A percentile compares a stretch with the other conserved stretches of the same genome.
phyloP scores from a whole-genome alignment of 2,113 vertebrate genomes.

The Clarias gariepinus region DNA sequence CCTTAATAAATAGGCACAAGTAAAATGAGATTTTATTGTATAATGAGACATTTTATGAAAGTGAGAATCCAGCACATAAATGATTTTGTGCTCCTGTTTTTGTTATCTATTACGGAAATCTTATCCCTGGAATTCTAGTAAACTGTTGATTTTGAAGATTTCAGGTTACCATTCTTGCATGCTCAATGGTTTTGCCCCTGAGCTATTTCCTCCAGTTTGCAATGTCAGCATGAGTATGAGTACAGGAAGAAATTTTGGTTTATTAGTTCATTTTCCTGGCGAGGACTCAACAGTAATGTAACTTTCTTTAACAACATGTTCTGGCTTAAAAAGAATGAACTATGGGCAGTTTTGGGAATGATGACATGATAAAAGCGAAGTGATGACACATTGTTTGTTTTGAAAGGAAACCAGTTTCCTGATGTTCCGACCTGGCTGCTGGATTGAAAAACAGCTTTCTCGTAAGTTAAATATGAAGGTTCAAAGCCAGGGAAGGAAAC shows the following conservation, averaged over 20 bases:
- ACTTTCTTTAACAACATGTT: conserved; percentile 64
- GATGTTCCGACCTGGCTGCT: conserved; percentile 25
- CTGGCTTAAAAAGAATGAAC: not conserved
- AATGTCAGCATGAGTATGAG: conserved; percentile 17
- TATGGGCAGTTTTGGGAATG: conserved; percentile 19
- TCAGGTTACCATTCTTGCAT: not conserved
- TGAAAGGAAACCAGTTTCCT: conserved; percentile 32
- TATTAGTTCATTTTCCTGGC: conserved; percentile 20
- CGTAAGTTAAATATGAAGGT: conserved; percentile 4
- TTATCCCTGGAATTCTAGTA: not conserved
- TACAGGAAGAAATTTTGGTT: not conserved
- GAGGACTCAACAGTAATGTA: conserved; percentile 69
- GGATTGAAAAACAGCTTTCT: conserved; percentile 24
- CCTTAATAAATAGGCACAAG: not conserved
- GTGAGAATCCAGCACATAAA: not conserved
- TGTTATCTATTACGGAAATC: not conserved
- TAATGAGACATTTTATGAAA: not conserved
- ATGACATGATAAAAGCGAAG: conserved; percentile 36
- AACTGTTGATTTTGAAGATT: not conserved
- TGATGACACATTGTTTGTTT: conserved; percentile 46
- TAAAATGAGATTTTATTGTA: not conserved
- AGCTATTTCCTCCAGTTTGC: conserved; percentile 3
- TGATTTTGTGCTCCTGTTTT: not conserved
- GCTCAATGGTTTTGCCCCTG: not conserved
- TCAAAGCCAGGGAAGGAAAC: not conserved